Conservation (phyloP, 2,888 invertebrate species). For the Cephus spinipes region DNA sequence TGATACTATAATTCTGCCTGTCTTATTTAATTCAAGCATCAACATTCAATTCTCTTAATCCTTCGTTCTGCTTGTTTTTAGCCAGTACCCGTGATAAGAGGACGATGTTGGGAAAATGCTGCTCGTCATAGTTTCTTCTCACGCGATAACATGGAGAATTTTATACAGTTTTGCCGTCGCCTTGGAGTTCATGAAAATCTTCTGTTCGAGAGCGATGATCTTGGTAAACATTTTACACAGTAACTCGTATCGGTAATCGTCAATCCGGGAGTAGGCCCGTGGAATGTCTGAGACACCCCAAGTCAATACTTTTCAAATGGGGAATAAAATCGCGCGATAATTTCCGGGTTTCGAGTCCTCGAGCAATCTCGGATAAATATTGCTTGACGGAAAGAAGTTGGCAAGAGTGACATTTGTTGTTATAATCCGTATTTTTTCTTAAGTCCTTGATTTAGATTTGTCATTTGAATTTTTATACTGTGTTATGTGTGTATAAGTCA, state of each 20-base stretch:
- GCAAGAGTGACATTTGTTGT: neutral
- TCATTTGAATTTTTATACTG: no score
- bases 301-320: no score
- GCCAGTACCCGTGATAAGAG: slow-evolving; percentile 79
- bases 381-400: neutral
- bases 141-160: slow-evolving; percentile 89
- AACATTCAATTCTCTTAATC: neutral
- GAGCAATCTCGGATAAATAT: neutral
- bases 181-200: slow-evolving; percentile 89
- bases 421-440: no score
- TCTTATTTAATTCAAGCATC: neutral
- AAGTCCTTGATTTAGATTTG: no score
- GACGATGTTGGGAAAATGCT: slow-evolving; percentile 86
- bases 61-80: slow-evolving; percentile 56
- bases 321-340: no score
- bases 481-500: no score
- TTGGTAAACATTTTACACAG: slow-evolving; percentile 71
- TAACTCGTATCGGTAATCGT: neutral
- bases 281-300: no score
- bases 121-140: slow-evolving; percentile 89
- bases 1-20: no score
- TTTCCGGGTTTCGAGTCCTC: neutral
- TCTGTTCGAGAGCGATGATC: slow-evolving; percentile 89
- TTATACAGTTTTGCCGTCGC: slow-evolving; percentile 86
- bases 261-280: no score